Evolutionary conservation across 2,888 invertebrate species (phyloP).

Genomic region (Eupithecia inturbata): DNA sequence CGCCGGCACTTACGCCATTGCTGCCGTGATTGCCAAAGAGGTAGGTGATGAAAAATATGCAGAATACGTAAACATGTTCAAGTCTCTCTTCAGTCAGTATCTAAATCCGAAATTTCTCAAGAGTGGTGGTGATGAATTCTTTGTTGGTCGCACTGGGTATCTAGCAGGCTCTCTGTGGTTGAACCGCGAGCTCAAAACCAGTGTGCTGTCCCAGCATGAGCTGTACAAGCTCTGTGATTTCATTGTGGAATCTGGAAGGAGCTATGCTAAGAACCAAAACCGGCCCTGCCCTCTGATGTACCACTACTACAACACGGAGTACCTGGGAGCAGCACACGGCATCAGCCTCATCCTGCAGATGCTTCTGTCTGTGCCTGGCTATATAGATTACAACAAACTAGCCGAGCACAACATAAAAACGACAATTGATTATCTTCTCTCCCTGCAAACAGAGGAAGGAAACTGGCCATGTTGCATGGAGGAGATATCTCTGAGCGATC

Average conservation of each 20-base stretch:
- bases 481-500: constrained; percentile 84
- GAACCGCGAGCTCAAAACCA: constrained; percentile 79
- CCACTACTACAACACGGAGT: constrained; percentile 89
- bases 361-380: constrained; percentile 79
- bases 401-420: constrained; percentile 85
- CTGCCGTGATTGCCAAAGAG: constrained; percentile 85
- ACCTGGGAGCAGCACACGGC: constrained; percentile 88
- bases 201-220: constrained; percentile 72
- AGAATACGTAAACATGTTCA: constrained; percentile 67
- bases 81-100: constrained; percentile 66
- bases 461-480: constrained; percentile 91
- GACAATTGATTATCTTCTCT: constrained; percentile 87
- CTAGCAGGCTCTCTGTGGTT: constrained; percentile 91
- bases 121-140: constrained; percentile 91
- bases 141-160: constrained; percentile 94
- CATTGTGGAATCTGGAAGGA: constrained; percentile 88
- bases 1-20: constrained; percentile 90
- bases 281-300: constrained; percentile 90
- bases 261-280: constrained; percentile 84
- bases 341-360: constrained; percentile 84
- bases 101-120: constrained; percentile 81
- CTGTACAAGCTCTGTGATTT: constrained; percentile 87
- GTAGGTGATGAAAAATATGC: constrained; percentile 70
- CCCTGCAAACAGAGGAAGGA: constrained; percentile 87
- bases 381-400: constrained; percentile 78